phyloP scores from a whole-genome alignment of 1,140 invertebrate genomes.

The Ganaspis sp. region DNA sequence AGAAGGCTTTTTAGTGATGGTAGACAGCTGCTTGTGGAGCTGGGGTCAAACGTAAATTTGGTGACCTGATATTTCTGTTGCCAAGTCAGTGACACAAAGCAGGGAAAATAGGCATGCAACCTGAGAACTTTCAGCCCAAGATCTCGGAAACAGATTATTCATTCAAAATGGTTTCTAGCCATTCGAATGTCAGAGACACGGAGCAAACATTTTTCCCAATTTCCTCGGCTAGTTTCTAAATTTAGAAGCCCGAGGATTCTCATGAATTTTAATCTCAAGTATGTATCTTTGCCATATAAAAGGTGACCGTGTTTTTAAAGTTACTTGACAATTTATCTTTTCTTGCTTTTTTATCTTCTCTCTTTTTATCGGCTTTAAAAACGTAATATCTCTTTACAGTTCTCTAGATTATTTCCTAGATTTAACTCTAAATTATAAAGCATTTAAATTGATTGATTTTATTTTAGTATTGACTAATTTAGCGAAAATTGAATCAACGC shows the following conservation, averaged over 20 bases:
- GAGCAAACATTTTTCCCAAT: conserved; percentile 27
- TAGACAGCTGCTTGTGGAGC: neutral
- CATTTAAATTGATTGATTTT: too few species aligned
- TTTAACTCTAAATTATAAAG: too few species aligned
- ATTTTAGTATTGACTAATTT: too few species aligned
- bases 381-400: too few species aligned
- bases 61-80: conserved; percentile 29
- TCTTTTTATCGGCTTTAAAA: too few species aligned
- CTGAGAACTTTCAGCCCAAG: neutral
- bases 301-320: neutral
- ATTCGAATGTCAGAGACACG: neutral
- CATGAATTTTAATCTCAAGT: conserved; percentile 15
- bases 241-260: conserved; percentile 4
- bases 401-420: too few species aligned
- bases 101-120: conserved; percentile 12
- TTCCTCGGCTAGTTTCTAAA: conserved; percentile 9
- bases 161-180: conserved; percentile 15
- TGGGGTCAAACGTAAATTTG: conserved; percentile 12
- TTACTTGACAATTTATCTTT: neutral
- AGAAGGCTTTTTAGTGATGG: neutral
- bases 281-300: neutral
- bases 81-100: conserved; percentile 26
- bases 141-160: conserved; percentile 11
- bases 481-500: too few species aligned
- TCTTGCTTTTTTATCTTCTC: too few species aligned